Base-by-base conservation (phyloP, 2,113 vertebrate genomes). In the Lampris incognitus region DNA sequence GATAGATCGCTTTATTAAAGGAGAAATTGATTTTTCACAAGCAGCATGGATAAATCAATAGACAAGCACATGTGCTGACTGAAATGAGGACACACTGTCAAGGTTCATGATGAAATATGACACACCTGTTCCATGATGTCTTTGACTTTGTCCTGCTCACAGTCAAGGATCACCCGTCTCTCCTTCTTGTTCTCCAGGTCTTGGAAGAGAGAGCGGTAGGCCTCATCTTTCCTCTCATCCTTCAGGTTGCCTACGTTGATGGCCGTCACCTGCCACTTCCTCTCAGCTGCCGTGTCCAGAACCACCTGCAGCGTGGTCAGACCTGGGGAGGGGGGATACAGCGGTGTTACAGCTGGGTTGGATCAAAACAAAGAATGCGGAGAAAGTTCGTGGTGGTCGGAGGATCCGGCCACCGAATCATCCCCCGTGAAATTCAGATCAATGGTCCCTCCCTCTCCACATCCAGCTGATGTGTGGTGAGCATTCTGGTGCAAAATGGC, bases 171-270 rank as follows among this genome's bases (percentile, higher is more conserved):
- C 66, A 99, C 97, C 79, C 97, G 91, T 44, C 97, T 94, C 90
- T 99, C 97, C 74, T 99, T 99, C 93, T 99, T 99, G 84, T 96
- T 95, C 89, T 99, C 98, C 82, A 99, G 93, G 84, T 99, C 98
- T 87, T 98, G 97, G 89, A 99, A 99, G 11, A 99, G 95, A 0
- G 97, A 98, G 79, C 98, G 95, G 82, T 99, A 99, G 0, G 96
- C 97, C 89, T 99, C 98, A 60, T 99, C 98, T 90, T 99, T 99
- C 85, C 95, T 96, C 90, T 99, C 98, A 62, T 99, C 98, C 82
- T 99, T 99, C 85, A 99, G 96, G 92, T 99, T 99, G 8, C 97
- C 98, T 82, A 99, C 98, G 41, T 99, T 99, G 91, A 99, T 99
- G 76, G 98, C 98, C 3, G 97, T 99, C 92, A 99, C 97, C 85